Conservation (phyloP, 1,140 invertebrate species). For the Anagrus nilaparvatae region DNA sequence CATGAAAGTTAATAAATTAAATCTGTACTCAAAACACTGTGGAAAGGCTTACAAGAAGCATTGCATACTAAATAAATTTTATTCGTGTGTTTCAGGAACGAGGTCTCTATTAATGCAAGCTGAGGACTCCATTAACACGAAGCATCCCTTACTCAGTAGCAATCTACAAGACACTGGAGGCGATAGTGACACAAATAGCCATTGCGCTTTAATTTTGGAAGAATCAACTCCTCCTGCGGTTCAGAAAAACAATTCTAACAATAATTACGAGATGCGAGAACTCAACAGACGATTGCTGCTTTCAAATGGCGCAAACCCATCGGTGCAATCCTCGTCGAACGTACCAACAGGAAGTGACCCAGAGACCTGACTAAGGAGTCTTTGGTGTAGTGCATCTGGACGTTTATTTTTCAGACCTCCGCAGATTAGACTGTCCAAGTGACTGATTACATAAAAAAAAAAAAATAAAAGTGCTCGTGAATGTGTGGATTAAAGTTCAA, state of each 20-base stretch:
- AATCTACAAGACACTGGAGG: slow-evolving; percentile 45
- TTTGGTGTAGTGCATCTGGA: slow-evolving; percentile 34
- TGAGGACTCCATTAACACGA: slow-evolving; percentile 31
- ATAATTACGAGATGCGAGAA: slow-evolving; percentile 66
- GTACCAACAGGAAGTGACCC: slow-evolving; percentile 29
- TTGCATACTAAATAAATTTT: no score
- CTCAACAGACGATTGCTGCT: slow-evolving; percentile 39
- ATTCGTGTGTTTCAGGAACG: slow-evolving; percentile 32
- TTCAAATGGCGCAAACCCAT: slow-evolving; percentile 27
- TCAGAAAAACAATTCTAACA: slow-evolving; percentile 61
- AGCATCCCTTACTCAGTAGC: slow-evolving; percentile 39
- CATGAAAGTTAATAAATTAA: no score
- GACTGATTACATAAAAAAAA: no score
- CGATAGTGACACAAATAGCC: slow-evolving; percentile 55
- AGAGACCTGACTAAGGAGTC: slow-evolving; percentile 42
- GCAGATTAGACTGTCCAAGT: no score
- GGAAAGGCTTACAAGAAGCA: no score
- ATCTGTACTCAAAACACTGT: no score
- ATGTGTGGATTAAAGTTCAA: no score
- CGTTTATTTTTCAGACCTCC: slow-evolving; percentile 33
- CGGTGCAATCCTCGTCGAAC: slow-evolving; percentile 18
- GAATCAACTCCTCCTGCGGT: slow-evolving; percentile 37
- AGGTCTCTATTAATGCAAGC: slow-evolving; percentile 28
- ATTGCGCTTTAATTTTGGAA: slow-evolving; percentile 49
- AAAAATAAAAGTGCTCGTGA: no score